phyloP scores from a whole-genome alignment of 2,797 vertebrate genomes.

The Choloepus didactylus region DNA sequence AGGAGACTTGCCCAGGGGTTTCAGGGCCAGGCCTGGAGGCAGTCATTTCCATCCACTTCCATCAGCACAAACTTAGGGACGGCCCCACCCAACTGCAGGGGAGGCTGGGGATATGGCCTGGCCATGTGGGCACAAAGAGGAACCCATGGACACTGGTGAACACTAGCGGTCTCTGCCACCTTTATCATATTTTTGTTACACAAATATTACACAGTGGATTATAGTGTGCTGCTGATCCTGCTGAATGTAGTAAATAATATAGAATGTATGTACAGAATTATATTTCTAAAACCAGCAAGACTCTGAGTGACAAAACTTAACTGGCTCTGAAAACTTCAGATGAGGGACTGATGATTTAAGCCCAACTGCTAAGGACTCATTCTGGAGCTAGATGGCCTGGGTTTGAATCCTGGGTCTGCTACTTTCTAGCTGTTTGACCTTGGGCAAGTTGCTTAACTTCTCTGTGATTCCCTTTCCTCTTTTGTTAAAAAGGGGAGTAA shows the following conservation, averaged over 20 bases:
- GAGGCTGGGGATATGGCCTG: not conserved
- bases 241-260: not conserved
- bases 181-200: not conserved
- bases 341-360: not conserved
- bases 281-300: not conserved
- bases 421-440: too few species aligned
- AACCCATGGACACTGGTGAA: not conserved
- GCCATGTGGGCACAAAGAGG: not conserved
- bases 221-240: not conserved
- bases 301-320: not conserved
- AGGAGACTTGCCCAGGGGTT: not conserved
- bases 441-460: too few species aligned
- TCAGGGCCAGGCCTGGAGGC: not conserved
- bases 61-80: not conserved
- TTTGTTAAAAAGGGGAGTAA: not conserved
- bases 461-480: too few species aligned
- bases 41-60: not conserved
- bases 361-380: not conserved
- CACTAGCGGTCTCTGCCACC: not conserved
- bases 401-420: not conserved
- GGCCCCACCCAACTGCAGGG: not conserved
- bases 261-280: too few species aligned
- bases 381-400: not conserved
- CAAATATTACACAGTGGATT: not conserved
- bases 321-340: not conserved